Conservation (phyloP, 2,888 invertebrate species). For the Liodrosophila aerea region DNA sequence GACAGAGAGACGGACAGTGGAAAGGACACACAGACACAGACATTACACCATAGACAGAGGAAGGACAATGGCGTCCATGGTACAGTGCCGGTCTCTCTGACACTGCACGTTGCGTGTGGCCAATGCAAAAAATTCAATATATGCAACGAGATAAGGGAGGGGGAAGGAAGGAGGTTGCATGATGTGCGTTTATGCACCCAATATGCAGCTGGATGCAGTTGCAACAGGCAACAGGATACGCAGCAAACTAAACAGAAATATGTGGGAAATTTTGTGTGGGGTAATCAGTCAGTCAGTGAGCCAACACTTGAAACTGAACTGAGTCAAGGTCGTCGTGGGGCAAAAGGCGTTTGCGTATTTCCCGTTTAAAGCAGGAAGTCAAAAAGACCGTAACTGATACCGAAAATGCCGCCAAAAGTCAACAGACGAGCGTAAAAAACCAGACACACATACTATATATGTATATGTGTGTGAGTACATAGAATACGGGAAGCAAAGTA, state of each 20-base stretch:
- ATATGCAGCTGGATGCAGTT: slow-evolving; percentile 19
- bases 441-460: neutral
- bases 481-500: slow-evolving; percentile 28
- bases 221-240: slow-evolving; percentile 11
- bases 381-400: slow-evolving; percentile 29
- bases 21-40: slow-evolving; percentile 3
- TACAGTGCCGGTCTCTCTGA: slow-evolving; percentile 1
- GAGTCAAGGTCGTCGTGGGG: slow-evolving; percentile 49
- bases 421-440: slow-evolving; percentile 31
- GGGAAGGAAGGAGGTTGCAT: neutral
- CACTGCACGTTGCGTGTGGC: slow-evolving; percentile 29
- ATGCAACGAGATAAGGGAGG: slow-evolving; percentile 13
- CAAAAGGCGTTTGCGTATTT: slow-evolving; percentile 24
- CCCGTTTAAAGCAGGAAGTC: slow-evolving; percentile 24
- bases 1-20: slow-evolving; percentile 14
- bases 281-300: slow-evolving; percentile 1
- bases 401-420: slow-evolving; percentile 52
- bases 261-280: slow-evolving; percentile 25
- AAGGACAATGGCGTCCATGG: slow-evolving; percentile 36
- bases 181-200: neutral
- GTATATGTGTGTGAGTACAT: slow-evolving; percentile 2
- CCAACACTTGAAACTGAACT: slow-evolving; percentile 1
- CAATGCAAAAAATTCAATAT: slow-evolving; percentile 39
- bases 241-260: slow-evolving; percentile 25
- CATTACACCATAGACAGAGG: slow-evolving; percentile 11